Conservation (phyloP, 2,113 vertebrate genomes). For the Globicephala melas region DNA sequence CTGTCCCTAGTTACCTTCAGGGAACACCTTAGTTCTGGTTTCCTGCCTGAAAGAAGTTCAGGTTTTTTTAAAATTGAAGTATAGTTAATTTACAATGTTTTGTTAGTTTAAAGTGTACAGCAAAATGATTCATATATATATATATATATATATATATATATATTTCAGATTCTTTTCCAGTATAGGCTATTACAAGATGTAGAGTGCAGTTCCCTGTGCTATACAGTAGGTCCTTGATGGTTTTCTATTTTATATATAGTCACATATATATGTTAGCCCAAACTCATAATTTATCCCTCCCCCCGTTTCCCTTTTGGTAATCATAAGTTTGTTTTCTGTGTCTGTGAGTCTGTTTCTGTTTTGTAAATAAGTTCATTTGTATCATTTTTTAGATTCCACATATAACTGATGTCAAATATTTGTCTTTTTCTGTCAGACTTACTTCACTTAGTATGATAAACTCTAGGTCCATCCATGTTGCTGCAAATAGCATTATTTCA, state of each 20-base stretch:
- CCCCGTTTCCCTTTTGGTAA: no score
- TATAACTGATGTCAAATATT: not conserved
- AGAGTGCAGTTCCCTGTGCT: no score
- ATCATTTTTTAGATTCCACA: not conserved
- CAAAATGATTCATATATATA: not conserved
- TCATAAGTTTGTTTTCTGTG: no score
- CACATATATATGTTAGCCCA: no score
- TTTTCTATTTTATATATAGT: no score
- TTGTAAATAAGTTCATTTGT: not conserved
- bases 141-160: no score
- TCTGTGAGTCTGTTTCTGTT: not conserved
- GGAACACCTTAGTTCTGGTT: accelerated
- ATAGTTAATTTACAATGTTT: not conserved
- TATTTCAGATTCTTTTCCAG: no score
- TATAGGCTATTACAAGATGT: no score
- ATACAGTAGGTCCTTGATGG: no score
- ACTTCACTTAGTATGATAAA: not conserved
- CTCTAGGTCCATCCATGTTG: not conserved
- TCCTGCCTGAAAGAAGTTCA: not conserved
- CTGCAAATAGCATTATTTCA: not conserved
- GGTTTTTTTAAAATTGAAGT: not conserved
- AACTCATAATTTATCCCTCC: no score
- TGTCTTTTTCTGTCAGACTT: not conserved
- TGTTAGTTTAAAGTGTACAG: not conserved
- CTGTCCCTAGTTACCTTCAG: not conserved